Evolutionary conservation across 2,888 invertebrate species (phyloP).

Genomic region (Lochmaea crataegi): DNA sequence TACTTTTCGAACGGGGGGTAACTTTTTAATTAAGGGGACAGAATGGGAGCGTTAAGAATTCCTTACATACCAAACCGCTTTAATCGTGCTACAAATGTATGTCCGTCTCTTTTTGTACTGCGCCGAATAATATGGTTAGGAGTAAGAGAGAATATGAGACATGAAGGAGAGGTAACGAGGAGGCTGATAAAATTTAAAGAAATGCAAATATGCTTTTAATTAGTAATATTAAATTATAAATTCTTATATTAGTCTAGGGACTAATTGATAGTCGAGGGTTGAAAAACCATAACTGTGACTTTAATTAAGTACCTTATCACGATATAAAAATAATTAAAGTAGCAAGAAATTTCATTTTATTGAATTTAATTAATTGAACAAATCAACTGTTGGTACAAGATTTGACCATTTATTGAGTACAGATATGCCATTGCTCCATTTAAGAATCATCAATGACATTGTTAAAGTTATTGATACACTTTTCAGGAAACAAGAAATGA

Average conservation of each 20-base stretch:
- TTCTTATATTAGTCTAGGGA: slow-evolving; percentile 50
- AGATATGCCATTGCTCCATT: no score
- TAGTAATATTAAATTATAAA: slow-evolving; percentile 64
- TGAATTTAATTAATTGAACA: background rate
- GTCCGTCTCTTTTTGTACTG: slow-evolving; percentile 50
- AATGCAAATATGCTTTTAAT: slow-evolving; percentile 64
- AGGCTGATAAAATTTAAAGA: slow-evolving; percentile 52
- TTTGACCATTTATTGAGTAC: no score
- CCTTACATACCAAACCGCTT: slow-evolving; percentile 62
- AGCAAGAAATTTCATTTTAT: no score
- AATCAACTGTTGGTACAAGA: no score
- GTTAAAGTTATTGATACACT: no score
- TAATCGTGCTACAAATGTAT: slow-evolving; percentile 62
- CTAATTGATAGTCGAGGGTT: slow-evolving; percentile 21
- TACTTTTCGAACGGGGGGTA: slow-evolving; percentile 58
- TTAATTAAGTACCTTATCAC: background rate
- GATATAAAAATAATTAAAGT: no score
- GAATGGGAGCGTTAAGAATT: slow-evolving; percentile 65
- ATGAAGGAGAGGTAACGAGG: slow-evolving; percentile 54
- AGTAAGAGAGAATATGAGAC: slow-evolving; percentile 43
- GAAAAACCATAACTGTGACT: background rate
- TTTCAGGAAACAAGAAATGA: no score
- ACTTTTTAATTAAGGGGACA: slow-evolving; percentile 66
- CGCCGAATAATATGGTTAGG: slow-evolving; percentile 6
- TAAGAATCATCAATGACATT: no score